Conservation (phyloP, 2,888 invertebrate genomes). For the Lymantria monacha region DNA sequence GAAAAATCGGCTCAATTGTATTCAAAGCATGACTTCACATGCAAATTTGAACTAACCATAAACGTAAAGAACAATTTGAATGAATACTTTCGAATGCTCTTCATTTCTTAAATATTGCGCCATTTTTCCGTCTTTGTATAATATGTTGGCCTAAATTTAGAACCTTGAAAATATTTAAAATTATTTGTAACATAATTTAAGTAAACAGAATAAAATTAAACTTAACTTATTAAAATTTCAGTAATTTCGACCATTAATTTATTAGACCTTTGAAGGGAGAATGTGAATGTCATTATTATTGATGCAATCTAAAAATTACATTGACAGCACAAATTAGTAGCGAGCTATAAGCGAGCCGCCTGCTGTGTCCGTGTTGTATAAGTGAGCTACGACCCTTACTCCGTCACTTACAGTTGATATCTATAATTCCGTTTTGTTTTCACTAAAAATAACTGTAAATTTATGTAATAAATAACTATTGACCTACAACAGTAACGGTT, state of each 20-base stretch:
- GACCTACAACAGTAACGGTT: constrained; percentile 1
- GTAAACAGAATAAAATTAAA: neutral
- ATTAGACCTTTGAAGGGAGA: neutral
- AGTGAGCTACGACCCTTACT: no score
- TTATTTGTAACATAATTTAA: neutral
- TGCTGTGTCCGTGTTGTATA: no score
- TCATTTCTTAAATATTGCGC: neutral
- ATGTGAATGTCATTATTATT: no score
- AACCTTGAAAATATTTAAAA: neutral
- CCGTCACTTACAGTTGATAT: no score
- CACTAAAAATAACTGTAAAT: no score
- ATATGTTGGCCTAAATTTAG: neutral
- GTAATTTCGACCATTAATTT: neutral
- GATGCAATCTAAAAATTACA: no score
- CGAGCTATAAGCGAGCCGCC: no score
- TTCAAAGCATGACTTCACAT: neutral
- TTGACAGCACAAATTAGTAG: no score
- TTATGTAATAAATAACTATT: neutral
- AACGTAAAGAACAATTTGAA: constrained; percentile 2
- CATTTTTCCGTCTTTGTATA: neutral
- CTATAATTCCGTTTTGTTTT: no score
- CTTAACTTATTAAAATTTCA: neutral
- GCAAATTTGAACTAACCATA: neutral
- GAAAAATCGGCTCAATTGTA: neutral
- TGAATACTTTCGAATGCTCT: constrained; percentile 1